Evolutionary conservation across 2,113 vertebrate genomes (phyloP).

Genomic region (Opisthocomus hoazin): DNA sequence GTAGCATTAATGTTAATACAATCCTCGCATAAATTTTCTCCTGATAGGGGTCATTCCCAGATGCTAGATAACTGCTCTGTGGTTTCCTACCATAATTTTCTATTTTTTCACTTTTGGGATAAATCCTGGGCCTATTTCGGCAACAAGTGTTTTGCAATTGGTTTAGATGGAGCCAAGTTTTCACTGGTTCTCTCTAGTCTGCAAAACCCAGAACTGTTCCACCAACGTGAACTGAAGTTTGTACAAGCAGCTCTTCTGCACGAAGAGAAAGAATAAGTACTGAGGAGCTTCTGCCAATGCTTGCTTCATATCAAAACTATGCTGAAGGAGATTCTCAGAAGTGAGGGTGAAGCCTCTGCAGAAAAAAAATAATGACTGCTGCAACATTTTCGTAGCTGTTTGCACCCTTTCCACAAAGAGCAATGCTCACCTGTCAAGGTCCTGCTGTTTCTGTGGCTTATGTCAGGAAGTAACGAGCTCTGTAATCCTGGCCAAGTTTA

Average conservation of each 20-base stretch:
- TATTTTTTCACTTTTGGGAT: not conserved
- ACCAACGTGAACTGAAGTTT: not conserved
- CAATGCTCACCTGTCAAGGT: not conserved
- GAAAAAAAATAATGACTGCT: not conserved
- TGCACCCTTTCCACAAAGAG: not conserved
- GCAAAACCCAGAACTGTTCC: not conserved
- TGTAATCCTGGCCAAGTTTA: not conserved
- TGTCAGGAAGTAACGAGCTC: not conserved
- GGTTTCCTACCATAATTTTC: not conserved
- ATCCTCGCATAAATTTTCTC: not conserved
- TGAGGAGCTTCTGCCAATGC: not conserved
- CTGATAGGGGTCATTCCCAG: not conserved
- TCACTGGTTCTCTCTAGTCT: not conserved
- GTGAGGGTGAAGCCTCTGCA: not conserved
- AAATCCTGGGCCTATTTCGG: not conserved
- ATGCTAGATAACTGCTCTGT: not conserved
- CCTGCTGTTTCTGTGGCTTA: not conserved
- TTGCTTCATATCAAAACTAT: not conserved
- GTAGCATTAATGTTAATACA: not conserved
- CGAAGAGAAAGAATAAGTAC: not conserved
- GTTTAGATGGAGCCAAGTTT: constrained; percentile 23
- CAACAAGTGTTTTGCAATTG: constrained; percentile 44
- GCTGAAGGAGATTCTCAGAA: constrained; percentile 11
- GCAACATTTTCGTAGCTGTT: not conserved
- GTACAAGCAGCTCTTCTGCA: not conserved